Conservation (phyloP, 2,113 vertebrate genomes). For the Hystrix brachyura region DNA sequence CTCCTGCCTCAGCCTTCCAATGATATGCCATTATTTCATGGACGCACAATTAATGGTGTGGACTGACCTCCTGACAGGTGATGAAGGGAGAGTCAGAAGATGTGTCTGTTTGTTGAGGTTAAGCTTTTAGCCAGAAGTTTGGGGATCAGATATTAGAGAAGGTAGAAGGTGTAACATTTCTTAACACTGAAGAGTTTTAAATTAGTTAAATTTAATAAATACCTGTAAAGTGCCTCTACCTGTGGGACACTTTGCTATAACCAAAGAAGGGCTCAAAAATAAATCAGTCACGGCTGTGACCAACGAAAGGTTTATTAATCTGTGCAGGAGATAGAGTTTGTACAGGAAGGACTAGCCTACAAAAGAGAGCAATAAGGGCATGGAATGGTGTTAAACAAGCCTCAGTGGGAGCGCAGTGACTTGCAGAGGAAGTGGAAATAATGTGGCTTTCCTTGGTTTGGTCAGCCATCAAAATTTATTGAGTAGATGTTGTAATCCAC, state of each 20-base stretch:
- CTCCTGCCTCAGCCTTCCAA: background rate
- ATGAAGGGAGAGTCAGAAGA: background rate
- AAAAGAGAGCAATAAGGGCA: background rate
- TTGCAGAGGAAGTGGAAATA: background rate
- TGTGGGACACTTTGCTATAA: background rate
- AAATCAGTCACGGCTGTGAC: background rate
- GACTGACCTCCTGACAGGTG: background rate
- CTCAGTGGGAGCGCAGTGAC: background rate
- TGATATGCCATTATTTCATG: background rate
- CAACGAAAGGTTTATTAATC: background rate
- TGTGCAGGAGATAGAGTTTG: background rate
- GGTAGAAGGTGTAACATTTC: background rate
- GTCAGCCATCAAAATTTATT: background rate
- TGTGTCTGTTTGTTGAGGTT: background rate
- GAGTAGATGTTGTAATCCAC: background rate
- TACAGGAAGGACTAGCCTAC: background rate
- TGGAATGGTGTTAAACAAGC: background rate
- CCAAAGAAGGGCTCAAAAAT: background rate
- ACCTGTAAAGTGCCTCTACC: background rate
- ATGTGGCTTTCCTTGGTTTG: background rate
- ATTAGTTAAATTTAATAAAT: slow-evolving; percentile 19
- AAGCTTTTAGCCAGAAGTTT: slow-evolving; percentile 17
- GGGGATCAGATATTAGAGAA: background rate
- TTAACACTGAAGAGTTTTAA: background rate
- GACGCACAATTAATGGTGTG: background rate